Evolutionary conservation across 2,797 vertebrate species (phyloP).

Genomic region (Brachyalestes nurse): DNA sequence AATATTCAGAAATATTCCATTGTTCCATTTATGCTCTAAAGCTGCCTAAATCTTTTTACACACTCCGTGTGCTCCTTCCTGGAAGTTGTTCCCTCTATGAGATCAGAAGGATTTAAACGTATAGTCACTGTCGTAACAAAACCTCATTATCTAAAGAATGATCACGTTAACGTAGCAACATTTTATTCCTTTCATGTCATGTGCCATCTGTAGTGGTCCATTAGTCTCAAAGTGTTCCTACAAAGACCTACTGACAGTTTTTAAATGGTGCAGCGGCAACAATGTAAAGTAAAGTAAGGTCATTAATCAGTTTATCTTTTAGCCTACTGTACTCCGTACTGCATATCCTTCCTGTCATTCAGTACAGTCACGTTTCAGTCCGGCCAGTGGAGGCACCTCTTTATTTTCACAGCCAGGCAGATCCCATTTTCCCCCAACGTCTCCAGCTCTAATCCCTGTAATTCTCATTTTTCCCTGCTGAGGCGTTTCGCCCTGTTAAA

Average conservation of each 20-base stretch:
- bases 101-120: neutral
- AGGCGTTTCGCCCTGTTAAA: slow-evolving; percentile 44
- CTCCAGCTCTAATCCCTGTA: slow-evolving; percentile 60
- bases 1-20: slow-evolving; percentile 12
- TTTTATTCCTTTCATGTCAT: no score
- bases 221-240: neutral
- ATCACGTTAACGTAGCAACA: no score
- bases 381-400: slow-evolving; percentile 29
- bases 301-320: neutral
- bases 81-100: neutral
- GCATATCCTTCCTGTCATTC: slow-evolving; percentile 1
- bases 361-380: slow-evolving; percentile 28
- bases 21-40: neutral
- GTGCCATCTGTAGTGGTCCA: neutral
- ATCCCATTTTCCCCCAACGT: slow-evolving; percentile 58
- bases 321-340: neutral
- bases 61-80: neutral
- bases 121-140: neutral
- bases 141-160: neutral
- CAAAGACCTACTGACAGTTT: neutral
- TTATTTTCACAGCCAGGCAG: slow-evolving; percentile 59
- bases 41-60: neutral
- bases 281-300: neutral
- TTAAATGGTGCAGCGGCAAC: neutral
- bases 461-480: slow-evolving; percentile 64